Percentiles rank a stretch among this genome's conserved stretches.
Evolutionary conservation across 2,888 invertebrate species (phyloP).

Genomic region (Spisula solida): DNA sequence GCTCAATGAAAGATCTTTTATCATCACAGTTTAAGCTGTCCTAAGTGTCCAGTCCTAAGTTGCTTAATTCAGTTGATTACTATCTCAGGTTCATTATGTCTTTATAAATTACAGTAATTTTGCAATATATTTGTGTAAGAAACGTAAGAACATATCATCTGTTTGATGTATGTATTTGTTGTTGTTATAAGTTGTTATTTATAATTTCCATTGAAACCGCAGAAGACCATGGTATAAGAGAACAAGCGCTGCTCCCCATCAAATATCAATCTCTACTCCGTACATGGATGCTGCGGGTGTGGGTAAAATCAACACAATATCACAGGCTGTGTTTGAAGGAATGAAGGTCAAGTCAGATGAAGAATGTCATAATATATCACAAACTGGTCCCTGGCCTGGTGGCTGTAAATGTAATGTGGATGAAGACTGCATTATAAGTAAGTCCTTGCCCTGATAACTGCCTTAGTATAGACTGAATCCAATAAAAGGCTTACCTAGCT

Average conservation of each 20-base stretch:
- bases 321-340: slow-evolving; percentile 88
- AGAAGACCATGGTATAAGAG: slow-evolving; percentile 87
- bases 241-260: slow-evolving; percentile 86
- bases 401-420: slow-evolving; percentile 87
- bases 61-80: no score
- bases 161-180: no score
- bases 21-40: no score
- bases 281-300: slow-evolving; percentile 88
- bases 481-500: no score
- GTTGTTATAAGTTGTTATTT: neutral
- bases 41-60: no score
- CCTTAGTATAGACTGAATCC: no score
- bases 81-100: no score
- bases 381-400: slow-evolving; percentile 84
- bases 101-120: no score
- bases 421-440: slow-evolving; percentile 86
- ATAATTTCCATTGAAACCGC: neutral
- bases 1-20: no score
- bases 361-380: slow-evolving; percentile 80
- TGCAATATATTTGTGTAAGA: no score
- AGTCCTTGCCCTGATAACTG: slow-evolving; percentile 60
- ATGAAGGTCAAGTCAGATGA: slow-evolving; percentile 85
- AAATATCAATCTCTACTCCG: slow-evolving; percentile 87
- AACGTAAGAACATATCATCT: no score
- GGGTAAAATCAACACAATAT: slow-evolving; percentile 88